phyloP scores from a whole-genome alignment of 2,113 vertebrate species.

The Pantherophis guttatus region DNA sequence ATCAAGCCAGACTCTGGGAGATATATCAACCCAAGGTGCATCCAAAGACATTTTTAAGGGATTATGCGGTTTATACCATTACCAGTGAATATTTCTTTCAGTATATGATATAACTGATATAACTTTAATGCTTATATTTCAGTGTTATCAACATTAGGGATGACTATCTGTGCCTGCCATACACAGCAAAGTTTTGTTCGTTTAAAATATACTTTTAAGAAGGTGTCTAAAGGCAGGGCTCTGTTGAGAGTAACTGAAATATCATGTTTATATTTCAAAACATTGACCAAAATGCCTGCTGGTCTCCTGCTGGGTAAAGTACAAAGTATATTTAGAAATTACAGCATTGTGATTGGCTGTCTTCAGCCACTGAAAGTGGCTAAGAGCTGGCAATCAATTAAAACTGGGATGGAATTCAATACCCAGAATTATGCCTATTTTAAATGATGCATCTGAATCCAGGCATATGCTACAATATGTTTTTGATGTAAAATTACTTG shows the following conservation, averaged over 20 bases:
- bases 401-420: slow-evolving; percentile 71
- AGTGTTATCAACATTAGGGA: slow-evolving; percentile 47
- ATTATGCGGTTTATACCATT: slow-evolving; percentile 56
- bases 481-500: slow-evolving; percentile 76
- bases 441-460: slow-evolving; percentile 65
- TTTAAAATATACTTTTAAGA: slow-evolving; percentile 23
- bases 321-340: slow-evolving; percentile 59
- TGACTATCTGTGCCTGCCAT: slow-evolving; percentile 35
- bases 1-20: background rate
- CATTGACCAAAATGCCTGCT: slow-evolving; percentile 57
- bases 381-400: slow-evolving; percentile 72
- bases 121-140: slow-evolving; percentile 54
- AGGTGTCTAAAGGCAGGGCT: slow-evolving; percentile 51
- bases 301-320: slow-evolving; percentile 56
- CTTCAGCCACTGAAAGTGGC: slow-evolving; percentile 68
- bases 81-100: slow-evolving; percentile 59
- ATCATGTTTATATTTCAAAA: slow-evolving; percentile 63
- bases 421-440: slow-evolving; percentile 69
- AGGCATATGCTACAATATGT: slow-evolving; percentile 61
- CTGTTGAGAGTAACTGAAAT: slow-evolving; percentile 54
- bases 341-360: slow-evolving; percentile 68
- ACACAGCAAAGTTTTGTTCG: slow-evolving; percentile 12
- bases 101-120: slow-evolving; percentile 54
- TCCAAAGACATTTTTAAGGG: slow-evolving; percentile 55
- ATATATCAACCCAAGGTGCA: slow-evolving; percentile 1